Conservation (phyloP, 1,140 invertebrate genomes). For the Brachionus rotundiformis region DNA sequence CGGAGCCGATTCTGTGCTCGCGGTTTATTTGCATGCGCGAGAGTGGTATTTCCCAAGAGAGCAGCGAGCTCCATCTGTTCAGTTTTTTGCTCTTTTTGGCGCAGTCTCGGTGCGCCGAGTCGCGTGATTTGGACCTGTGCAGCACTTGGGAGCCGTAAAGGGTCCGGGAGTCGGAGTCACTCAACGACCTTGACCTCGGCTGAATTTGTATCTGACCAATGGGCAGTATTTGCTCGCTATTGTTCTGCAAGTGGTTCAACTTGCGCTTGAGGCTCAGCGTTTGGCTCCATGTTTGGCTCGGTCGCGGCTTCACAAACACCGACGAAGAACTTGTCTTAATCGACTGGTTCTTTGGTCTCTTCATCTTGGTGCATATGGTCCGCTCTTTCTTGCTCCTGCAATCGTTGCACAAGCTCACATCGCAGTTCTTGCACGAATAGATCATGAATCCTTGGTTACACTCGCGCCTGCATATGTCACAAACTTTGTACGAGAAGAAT, state of each 20-base stretch:
- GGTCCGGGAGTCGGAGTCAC: constrained; percentile 9
- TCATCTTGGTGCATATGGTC: not conserved
- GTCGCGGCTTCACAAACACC: not conserved
- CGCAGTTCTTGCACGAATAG: not conserved
- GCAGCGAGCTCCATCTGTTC: constrained; percentile 32
- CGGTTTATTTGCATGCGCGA: constrained; percentile 22
- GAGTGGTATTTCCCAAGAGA: constrained; percentile 21
- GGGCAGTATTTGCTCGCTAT: constrained; percentile 42
- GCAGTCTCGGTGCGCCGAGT: not conserved
- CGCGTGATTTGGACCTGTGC: not conserved
- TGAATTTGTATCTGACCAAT: constrained; percentile 25
- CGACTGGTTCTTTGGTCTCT: not conserved
- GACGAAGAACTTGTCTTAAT: constrained; percentile 1
- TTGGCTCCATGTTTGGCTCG: not conserved
- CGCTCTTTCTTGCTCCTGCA: not conserved
- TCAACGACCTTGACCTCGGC: not conserved
- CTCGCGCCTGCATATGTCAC: not conserved
- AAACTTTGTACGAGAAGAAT: not conserved
- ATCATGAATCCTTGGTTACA: not conserved
- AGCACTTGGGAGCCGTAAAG: constrained; percentile 1
- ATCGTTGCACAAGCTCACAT: not conserved
- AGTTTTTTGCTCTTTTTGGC: constrained; percentile 11
- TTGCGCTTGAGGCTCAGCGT: constrained; percentile 2
- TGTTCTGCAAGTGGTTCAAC: constrained; percentile 1
- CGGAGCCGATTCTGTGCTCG: constrained; percentile 20